Evolutionary conservation across 2,113 vertebrate species (phyloP).

Genomic region (Bujurquina vittata): DNA sequence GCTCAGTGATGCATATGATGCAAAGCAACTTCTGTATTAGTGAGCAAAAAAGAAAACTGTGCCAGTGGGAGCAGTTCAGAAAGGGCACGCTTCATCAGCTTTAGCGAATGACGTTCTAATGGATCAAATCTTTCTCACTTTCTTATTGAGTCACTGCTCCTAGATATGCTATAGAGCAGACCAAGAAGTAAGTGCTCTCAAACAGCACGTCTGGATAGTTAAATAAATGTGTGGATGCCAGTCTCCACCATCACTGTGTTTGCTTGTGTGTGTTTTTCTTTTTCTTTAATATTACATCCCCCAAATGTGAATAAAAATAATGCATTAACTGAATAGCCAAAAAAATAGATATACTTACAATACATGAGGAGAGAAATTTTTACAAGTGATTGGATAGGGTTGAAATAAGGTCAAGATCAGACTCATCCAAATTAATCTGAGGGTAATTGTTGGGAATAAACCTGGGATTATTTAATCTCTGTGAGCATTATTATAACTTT

Average conservation of each 20-base stretch:
- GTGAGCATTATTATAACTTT: neutral
- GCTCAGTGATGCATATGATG: constrained; percentile 71
- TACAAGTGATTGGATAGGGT: neutral
- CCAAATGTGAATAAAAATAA: neutral
- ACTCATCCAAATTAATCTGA: neutral
- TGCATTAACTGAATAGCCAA: neutral
- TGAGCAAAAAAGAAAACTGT: constrained; percentile 44
- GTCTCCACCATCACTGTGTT: neutral
- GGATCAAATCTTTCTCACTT: constrained; percentile 43
- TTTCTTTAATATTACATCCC: neutral
- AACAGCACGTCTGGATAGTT: no score
- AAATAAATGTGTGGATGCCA: neutral
- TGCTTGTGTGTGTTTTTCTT: neutral
- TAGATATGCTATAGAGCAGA: constrained; percentile 18
- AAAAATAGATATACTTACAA: neutral
- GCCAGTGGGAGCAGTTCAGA: constrained; percentile 66
- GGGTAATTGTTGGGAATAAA: neutral
- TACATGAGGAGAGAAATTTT: neutral
- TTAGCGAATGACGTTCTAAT: constrained; percentile 60
- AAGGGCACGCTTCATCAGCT: constrained; percentile 65
- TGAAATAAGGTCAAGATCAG: neutral
- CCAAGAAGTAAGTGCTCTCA: neutral
- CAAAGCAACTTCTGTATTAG: constrained; percentile 53
- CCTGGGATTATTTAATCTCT: neutral
- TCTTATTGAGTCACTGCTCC: constrained; percentile 48